phyloP scores from a whole-genome alignment of 2,113 vertebrate genomes.

The Pseudonaja textilis region DNA sequence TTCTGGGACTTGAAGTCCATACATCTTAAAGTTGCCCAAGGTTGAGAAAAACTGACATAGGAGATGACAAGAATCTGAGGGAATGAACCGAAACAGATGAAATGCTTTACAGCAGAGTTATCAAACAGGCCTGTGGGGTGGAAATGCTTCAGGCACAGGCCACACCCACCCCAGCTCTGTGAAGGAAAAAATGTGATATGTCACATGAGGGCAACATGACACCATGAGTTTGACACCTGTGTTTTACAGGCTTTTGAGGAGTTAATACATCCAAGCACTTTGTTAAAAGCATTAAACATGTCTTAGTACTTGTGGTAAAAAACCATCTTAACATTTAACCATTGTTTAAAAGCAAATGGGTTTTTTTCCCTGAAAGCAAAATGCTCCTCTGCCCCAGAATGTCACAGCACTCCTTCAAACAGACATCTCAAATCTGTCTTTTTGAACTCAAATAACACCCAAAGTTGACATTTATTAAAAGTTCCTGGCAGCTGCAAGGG shows the following conservation, averaged over 20 bases:
- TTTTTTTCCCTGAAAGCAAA: background rate
- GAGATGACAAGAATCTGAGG: background rate
- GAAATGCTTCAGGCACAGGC: no score
- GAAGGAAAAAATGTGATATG: no score
- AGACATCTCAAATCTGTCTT: background rate
- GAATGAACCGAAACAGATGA: background rate
- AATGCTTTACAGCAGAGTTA: background rate
- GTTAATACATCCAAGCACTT: background rate
- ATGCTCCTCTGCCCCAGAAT: background rate
- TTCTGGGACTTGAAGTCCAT: background rate
- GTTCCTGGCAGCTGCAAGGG: background rate
- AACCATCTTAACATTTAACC: background rate
- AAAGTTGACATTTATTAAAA: background rate
- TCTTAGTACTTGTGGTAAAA: background rate
- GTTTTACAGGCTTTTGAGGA: background rate
- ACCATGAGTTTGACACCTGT: no score
- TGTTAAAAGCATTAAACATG: background rate
- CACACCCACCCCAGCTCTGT: no score
- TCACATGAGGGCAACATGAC: no score
- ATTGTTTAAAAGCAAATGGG: background rate
- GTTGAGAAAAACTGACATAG: background rate
- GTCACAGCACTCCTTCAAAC: background rate
- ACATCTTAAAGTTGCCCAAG: background rate
- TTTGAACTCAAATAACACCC: background rate
- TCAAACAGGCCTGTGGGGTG: no score